phyloP scores from a whole-genome alignment of 2,888 invertebrate species.

The Oligia strigilis region DNA sequence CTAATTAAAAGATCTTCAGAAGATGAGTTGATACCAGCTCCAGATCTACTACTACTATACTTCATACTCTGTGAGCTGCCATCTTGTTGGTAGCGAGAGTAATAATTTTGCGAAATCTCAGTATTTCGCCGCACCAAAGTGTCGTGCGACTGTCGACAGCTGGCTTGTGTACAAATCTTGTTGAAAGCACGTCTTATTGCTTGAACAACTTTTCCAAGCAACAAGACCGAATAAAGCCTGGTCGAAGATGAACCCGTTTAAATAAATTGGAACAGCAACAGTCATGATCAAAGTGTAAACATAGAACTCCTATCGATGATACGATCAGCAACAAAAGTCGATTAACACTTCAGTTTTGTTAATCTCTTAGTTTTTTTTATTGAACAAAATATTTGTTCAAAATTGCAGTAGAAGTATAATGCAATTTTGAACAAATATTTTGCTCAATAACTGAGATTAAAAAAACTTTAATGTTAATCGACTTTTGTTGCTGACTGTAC shows the following conservation, averaged over 20 bases:
- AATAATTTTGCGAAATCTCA: constrained; percentile 13
- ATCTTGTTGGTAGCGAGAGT: background rate
- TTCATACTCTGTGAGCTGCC: constrained; percentile 2
- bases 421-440: too few species aligned
- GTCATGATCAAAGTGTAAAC: background rate
- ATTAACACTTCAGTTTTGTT: too few species aligned
- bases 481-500: too few species aligned
- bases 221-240: constrained; percentile 8
- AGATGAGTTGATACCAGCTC: background rate
- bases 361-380: too few species aligned
- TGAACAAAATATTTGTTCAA: too few species aligned
- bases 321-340: too few species aligned
- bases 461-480: too few species aligned
- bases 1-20: constrained; percentile 30
- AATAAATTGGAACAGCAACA: constrained; percentile 7
- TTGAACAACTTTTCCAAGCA: constrained; percentile 1
- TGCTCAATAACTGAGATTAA: too few species aligned
- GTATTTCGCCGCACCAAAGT: constrained; percentile 20
- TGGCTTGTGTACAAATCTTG: constrained; percentile 19
- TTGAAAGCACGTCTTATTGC: constrained; percentile 15
- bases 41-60: too few species aligned
- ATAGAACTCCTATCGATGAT: background rate
- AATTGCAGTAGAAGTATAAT: too few species aligned
- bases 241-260: constrained; percentile 6
- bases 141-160: constrained; percentile 15